Base-by-base conservation (phyloP, 2,888 invertebrate species). In the Cepaea hortensis region DNA sequence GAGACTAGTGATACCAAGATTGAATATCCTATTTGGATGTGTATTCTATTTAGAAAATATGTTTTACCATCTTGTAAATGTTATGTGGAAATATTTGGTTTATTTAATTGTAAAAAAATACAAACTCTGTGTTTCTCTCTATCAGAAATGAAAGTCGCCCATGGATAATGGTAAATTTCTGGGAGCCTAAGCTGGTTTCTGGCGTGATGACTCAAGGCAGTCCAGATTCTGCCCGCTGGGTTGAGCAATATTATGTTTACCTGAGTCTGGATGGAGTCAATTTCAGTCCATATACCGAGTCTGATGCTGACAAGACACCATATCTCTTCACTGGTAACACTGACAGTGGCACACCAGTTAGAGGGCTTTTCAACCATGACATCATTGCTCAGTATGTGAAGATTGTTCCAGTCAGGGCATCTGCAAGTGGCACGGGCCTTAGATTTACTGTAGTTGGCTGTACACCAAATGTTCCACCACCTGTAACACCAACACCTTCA, bases 121-220 rank as follows among this genome's bases (percentile, higher is more conserved):
- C 72, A 72, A 72, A n/a, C 20, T n/a, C 72, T 72, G 9, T 50
- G 20, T 75, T 48, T 75, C 48, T 73, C 13, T 82, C 18, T 81
- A 9, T 13, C 20, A 82, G 82, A 55, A 11, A 72, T 72, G 80
- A 85, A 9, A 13, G 70, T 35, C 23, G 80, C 46, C 55, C 76
- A 23, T 93, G 91, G 91, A 91, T 93, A 46, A 91, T 91, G 81
- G 90, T 93, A 9, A 90, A 91, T 87, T 91, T 93, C 85, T 81
- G 86, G 76, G 88, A 90, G 46, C 90, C 91, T 9, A 92, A 91
- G 75, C 88, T 92, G 15, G 81, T 93, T 46, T 91, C 91, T 76
- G 92, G 92, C 76, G 88, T 93, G 20, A 79, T 91, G 11, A 93
- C 92, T 7, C 92, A 92, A 82, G 92, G 92, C 23, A 90, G 90